phyloP scores from a whole-genome alignment of 2,888 invertebrate species.

The Aspidapion aeneum region DNA sequence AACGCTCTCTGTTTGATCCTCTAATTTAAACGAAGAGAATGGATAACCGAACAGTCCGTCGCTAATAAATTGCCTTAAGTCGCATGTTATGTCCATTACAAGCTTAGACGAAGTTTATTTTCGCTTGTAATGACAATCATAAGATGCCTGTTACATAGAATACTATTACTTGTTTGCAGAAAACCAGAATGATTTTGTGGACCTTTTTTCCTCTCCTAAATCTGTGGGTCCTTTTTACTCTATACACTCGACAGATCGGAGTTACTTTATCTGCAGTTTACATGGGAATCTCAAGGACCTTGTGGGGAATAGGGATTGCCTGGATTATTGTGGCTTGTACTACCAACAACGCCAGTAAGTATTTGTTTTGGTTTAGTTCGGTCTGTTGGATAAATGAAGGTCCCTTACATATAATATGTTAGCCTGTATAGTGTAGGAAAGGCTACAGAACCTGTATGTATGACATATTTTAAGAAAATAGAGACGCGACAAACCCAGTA shows the following conservation, averaged over 20 bases:
- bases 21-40: too few species aligned
- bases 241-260: slow-evolving; percentile 47
- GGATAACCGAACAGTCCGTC: too few species aligned
- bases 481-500: too few species aligned
- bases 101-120: too few species aligned
- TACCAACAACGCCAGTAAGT: slow-evolving; percentile 52
- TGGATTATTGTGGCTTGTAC: slow-evolving; percentile 57
- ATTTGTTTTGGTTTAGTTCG: neutral
- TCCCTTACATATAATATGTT: neutral
- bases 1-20: too few species aligned
- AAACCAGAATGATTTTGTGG: slow-evolving; percentile 39
- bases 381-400: neutral
- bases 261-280: slow-evolving; percentile 50
- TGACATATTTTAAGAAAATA: too few species aligned
- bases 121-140: too few species aligned
- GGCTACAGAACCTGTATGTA: too few species aligned
- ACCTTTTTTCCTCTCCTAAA: slow-evolving; percentile 44
- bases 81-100: too few species aligned
- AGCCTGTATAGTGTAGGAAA: too few species aligned
- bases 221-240: slow-evolving; percentile 46
- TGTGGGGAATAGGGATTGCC: slow-evolving; percentile 54
- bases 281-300: slow-evolving; percentile 51
- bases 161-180: slow-evolving; percentile 11
- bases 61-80: too few species aligned
- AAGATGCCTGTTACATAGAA: too few species aligned